phyloP scores from a whole-genome alignment of 2,113 vertebrate species.

The Regulus satrapa region DNA sequence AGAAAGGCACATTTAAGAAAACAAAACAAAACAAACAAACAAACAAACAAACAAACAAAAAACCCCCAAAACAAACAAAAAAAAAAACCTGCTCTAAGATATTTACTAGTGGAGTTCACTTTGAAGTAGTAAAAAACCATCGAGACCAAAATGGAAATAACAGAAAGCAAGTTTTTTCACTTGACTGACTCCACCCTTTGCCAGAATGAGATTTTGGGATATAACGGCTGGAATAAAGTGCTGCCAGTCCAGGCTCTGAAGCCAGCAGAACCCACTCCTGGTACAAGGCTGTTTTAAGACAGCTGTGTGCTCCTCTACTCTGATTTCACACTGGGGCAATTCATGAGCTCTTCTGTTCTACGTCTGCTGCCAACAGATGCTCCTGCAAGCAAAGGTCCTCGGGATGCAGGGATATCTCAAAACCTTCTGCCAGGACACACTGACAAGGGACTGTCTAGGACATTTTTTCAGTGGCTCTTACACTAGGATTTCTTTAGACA shows the following conservation, averaged over 20 bases:
- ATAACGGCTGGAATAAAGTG: background rate
- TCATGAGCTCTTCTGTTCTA: background rate
- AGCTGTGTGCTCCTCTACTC: background rate
- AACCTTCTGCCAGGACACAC: background rate
- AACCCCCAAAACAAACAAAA: too few relatives aligned
- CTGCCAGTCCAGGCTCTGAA: background rate
- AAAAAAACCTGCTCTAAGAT: background rate
- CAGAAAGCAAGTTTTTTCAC: background rate
- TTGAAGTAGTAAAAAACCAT: background rate
- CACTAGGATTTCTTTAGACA: background rate
- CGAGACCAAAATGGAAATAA: background rate
- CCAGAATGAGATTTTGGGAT: background rate
- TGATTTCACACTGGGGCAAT: background rate
- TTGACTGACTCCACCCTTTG: background rate
- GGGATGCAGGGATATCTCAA: background rate
- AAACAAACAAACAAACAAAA: background rate
- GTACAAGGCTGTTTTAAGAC: background rate
- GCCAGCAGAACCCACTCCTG: background rate
- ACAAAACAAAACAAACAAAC: too few relatives aligned
- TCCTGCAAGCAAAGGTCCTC: background rate
- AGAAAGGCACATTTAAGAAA: background rate
- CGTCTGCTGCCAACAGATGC: background rate
- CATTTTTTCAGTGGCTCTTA: background rate
- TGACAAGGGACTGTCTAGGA: background rate
- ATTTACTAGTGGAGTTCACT: background rate